Conservation (phyloP, 2,113 vertebrate species). For the Vidua chalybeata region DNA sequence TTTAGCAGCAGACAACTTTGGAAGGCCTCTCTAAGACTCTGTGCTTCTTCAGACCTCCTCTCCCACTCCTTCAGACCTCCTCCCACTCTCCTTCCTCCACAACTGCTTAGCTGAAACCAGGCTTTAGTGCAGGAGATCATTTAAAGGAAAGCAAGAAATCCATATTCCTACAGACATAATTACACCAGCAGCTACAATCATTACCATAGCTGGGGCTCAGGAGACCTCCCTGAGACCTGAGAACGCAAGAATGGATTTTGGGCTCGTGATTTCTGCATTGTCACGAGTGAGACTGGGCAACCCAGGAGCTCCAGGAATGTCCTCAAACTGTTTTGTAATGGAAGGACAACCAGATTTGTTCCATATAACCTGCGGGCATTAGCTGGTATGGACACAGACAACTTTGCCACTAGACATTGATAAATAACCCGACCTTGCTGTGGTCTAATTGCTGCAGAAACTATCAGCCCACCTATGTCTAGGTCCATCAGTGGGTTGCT, state of each 20-base stretch:
- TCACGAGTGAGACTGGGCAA: accelerated
- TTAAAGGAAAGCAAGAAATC: neutral
- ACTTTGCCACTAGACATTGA: neutral
- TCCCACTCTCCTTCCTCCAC: neutral
- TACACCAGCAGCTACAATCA: neutral
- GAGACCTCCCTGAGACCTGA: neutral
- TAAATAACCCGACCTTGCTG: neutral
- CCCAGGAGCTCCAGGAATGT: neutral
- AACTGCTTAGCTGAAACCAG: neutral
- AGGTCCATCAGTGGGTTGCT: neutral
- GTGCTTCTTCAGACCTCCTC: neutral
- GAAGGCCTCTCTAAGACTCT: neutral
- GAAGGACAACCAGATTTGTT: neutral
- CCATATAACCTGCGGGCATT: neutral
- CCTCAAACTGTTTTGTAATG: neutral
- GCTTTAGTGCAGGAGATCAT: neutral
- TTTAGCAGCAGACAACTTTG: neutral
- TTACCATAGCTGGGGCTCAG: neutral
- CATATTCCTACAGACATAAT: neutral
- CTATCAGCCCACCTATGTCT: neutral
- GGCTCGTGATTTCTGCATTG: accelerated
- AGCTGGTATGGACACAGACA: neutral
- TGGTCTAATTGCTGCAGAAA: neutral
- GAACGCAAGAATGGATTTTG: neutral
- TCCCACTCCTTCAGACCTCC: neutral